Percentiles rank a stretch among this genome's conserved stretches.
These are phyloP conservation scores for Drosophila carrolli DNA, from an alignment of 1,140 invertebrate genomes.

Conservation along the genomic window DNA sequence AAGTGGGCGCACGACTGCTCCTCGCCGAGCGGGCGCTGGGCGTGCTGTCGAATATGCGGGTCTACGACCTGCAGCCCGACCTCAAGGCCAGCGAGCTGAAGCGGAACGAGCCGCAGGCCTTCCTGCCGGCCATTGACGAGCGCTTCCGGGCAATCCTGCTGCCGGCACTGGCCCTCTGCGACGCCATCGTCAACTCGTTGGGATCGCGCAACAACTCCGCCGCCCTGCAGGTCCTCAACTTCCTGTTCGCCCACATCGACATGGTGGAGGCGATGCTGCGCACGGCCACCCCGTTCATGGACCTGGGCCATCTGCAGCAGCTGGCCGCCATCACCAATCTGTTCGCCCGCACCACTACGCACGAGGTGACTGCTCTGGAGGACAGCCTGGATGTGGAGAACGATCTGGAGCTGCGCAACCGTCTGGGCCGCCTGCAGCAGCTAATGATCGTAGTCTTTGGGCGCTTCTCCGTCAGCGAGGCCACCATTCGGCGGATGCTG, in stretches of 20 bases:
- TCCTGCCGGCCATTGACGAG: conserved; percentile 87
- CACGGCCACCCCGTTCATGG: conserved; percentile 88
- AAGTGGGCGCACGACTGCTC: conserved; percentile 90
- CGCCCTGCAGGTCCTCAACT: conserved; percentile 91
- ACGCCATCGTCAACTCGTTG: conserved; percentile 92
- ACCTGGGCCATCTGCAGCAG: conserved; percentile 88
- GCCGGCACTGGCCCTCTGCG: conserved; percentile 91
- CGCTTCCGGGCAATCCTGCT: conserved; percentile 93
- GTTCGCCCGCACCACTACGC: conserved; percentile 89
- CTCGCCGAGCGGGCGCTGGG: conserved; percentile 90
- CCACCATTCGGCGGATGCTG: conserved; percentile 58
- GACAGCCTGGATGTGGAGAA: conserved; percentile 63
- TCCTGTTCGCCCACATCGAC: conserved; percentile 92
- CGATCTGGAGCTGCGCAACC: conserved; percentile 86
- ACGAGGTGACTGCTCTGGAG: conserved; percentile 30
- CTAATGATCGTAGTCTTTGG: conserved; percentile 90
- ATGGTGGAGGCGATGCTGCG: conserved; percentile 91
- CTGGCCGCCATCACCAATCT: conserved; percentile 91
- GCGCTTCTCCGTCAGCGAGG: conserved; percentile 87
- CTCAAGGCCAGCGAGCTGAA: conserved; percentile 82
- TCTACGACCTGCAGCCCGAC: conserved; percentile 91
- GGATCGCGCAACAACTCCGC: conserved; percentile 93
- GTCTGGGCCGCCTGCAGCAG: conserved; percentile 88
- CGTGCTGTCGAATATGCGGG: conserved; percentile 91
- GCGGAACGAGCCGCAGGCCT: conserved; percentile 71